Base-by-base conservation (phyloP, 1,140 invertebrate genomes). In the Lordiphosa clarofinis region DNA sequence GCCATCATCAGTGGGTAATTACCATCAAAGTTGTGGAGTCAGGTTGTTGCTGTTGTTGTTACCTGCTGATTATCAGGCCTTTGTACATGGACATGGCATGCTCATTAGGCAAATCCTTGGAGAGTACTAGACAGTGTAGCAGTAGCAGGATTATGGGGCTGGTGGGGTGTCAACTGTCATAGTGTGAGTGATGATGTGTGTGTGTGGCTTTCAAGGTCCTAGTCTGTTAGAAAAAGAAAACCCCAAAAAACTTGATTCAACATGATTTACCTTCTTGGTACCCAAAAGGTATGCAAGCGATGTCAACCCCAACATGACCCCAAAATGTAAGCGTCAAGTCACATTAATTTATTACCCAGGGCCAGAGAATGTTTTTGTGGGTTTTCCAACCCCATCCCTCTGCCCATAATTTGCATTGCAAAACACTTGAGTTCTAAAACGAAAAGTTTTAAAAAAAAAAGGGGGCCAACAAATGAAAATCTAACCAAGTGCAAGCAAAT, bases 61-160 rank as follows among this genome's bases (percentile, higher is more conserved):
- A 50, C 38, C 47, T 47, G 66, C 47, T 60, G 67, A 71, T 70
- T 70, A 66, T 64, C 52, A 49, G 69, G 42, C 43, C 53, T 61
- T 7, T 38, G 53, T 36, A 54, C 48, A 60, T 33, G 73, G 44
- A 78, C 75, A 81, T 63, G 76, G 58, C 76, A 68, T 58, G 72
- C 76, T 82, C 76, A 81, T 81, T 81, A 81, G 56, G 56, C 53
- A 70, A 82, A 75, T 81, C 76, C 76, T 81, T 81, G 59, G 76
- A 81, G 76, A 76, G 57, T 68, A 37, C 49, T 68, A 61, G 35
- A 54, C 54, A 49, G 19, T 36, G 36, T 48, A n/a, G n/a, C n/a
- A n/a, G n/a, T n/a, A n/a, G n/a, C n/a, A n/a, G n/a, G n/a, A n/a
- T n/a, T n/a, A n/a, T n/a, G n/a, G n/a, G n/a, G n/a, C n/a, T n/a